Base-by-base conservation (phyloP, 1,140 invertebrate species). In the Hestina assimilis region DNA sequence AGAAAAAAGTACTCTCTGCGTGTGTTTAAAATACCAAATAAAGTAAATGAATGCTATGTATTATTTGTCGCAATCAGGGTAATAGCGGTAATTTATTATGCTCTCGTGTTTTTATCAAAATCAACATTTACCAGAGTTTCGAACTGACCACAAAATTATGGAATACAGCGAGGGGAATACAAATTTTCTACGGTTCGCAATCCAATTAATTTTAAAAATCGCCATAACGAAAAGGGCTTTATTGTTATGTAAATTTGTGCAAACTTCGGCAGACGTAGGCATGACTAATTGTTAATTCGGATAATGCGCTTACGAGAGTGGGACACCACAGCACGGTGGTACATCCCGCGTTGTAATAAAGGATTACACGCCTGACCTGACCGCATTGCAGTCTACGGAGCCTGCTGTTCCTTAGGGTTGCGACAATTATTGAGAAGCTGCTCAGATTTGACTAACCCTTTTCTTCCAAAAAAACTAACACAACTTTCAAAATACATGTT, bases 271-370 rank as follows among this genome's bases (percentile, higher is more conserved):
- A 83, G 78, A 79, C 80, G 75, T 75, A 72, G 83, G 77, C 82
- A 80, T 87, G 84, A 83, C 82, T 87, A 85, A 87, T 87, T 87
- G 84, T 85, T 87, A 87, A 87, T 87, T 85, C 82, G 74, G 67
- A 63, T 85, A 87, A 87, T 87, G 78, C 81, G 82, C 82, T 87
- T 87, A 87, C 75, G 63, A 75, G 69, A 80, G 75, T 69, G 75
- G 80, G 70, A 74, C 70, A 73, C 72, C 67, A 48, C 46, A 24
- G 29, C 23, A 43, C 20, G 58, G 58, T 43, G 63, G 54, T 50
- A 61, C 67, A 69, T 61, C 54, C 72, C 59, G 47, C 63, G 63
- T 58, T 64, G 72, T 79, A 75, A 72, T 77, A 77, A 75, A 64
- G 75, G 78, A 81, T 83, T 81, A 83, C 69, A 66, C 73, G 71